Percentiles rank a stretch among this genome's conserved stretches.
phyloP scores from a whole-genome alignment of 2,888 invertebrate genomes.

The Acanthosepion pharaonis region DNA sequence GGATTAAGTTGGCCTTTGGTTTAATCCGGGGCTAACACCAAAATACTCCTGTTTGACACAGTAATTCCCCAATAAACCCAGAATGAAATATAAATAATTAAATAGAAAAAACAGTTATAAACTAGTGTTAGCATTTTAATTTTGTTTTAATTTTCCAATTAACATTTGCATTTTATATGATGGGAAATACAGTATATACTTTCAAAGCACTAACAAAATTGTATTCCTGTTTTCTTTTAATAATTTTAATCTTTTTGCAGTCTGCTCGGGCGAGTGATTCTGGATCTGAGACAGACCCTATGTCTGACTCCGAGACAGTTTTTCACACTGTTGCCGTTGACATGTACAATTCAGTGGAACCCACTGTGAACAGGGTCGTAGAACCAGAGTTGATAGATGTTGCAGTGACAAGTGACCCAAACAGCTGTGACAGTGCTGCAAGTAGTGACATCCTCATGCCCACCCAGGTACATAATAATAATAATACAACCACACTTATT shows the following conservation, averaged over 20 bases:
- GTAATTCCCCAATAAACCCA: too few species aligned
- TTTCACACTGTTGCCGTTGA: slow-evolving; percentile 50
- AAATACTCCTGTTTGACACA: too few species aligned
- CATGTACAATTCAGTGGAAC: slow-evolving; percentile 37
- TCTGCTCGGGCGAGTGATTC: slow-evolving; percentile 52
- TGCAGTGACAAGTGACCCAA: slow-evolving; percentile 51
- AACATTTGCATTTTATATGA: too few species aligned
- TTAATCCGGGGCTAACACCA: too few species aligned
- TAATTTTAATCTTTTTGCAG: slow-evolving; percentile 25
- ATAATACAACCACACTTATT: neutral
- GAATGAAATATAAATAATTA: too few species aligned
- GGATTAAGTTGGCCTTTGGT: too few species aligned
- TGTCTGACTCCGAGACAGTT: slow-evolving; percentile 61
- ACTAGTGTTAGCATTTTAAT: too few species aligned
- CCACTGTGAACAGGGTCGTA: slow-evolving; percentile 21
- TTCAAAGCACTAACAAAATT: neutral
- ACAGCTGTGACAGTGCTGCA: slow-evolving; percentile 60
- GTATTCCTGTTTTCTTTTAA: neutral
- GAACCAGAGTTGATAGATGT: slow-evolving; percentile 47
- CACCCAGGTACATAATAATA: slow-evolving; percentile 56
- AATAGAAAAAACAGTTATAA: too few species aligned
- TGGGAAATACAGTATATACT: too few species aligned
- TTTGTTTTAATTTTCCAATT: too few species aligned
- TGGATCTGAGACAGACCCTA: slow-evolving; percentile 64
- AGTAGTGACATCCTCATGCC: slow-evolving; percentile 65